Evolutionary conservation across 2,888 invertebrate genomes (phyloP), one percentile per base, ranked within the genome.

Genomic region (Desoria tigrina): DNA sequence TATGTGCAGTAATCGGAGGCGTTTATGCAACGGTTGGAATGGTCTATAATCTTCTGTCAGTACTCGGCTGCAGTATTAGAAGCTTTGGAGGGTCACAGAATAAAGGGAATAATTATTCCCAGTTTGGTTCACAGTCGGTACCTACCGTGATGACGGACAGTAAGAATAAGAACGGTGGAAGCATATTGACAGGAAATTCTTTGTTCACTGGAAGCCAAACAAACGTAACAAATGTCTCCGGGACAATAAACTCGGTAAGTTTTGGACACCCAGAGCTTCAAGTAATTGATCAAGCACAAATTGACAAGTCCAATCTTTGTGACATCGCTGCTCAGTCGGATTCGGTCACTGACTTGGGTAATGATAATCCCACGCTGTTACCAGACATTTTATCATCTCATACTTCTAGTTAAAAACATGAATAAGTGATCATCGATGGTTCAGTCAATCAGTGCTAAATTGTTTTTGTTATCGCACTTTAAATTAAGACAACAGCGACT

Each of bases 1-100:
- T 99, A 3, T 94, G 94, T 82, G 92, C 95, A 1, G 88, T 94
- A 50, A 86, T 96, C 54, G 93, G 95, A 72, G 97, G 97, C 49
- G 90, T 98, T 76, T 94, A 92, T 82, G 87, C 94, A 23, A 90
- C 94, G 16, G 73, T 75, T 3, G 73, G 73, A 51, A 73, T 75
- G 73, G 42, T 75, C 1, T 75, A 75, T 63, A 73, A 69, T 42
- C 72, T 73, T 50, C 39, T 75, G 39, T 73, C 74, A 2, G 54
- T 68, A 14, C 50, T 70, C 24, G 65, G 69, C 2, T 69, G 74
- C 53, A 51, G 61, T 27, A 26, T 67, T 32, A 39, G 57, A 24
- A 51, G 42, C 21, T 45, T 61, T 16, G 24, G 7, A 27, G 14
- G 16, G 14, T 51, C 55, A 3, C 21, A 42, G n/a, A 53, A 57